Evolutionary conservation across 2,888 invertebrate species (phyloP).

Genomic region (Vanessa cardui): DNA sequence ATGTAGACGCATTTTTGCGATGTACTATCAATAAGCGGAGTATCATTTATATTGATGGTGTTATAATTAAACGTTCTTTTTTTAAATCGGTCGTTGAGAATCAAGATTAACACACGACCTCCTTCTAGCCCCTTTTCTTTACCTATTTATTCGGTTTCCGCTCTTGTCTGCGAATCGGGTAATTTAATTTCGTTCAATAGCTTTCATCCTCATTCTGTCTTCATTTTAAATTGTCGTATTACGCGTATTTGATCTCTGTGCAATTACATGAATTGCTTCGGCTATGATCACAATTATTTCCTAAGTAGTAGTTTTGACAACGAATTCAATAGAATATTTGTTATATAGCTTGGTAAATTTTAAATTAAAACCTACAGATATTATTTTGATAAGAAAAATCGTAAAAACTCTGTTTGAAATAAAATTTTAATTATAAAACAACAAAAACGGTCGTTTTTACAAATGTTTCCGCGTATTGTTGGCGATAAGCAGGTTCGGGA

Average conservation of each 20-base stretch:
- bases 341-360: no score
- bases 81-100: slow-evolving; percentile 18
- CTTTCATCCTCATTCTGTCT: slow-evolving; percentile 32
- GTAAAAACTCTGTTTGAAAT: neutral
- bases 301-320: no score
- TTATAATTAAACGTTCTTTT: neutral
- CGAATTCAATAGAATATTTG: no score
- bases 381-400: no score
- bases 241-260: slow-evolving; percentile 13
- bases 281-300: neutral
- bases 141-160: slow-evolving; percentile 35
- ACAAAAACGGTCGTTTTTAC: neutral
- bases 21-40: slow-evolving; percentile 39
- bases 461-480: slow-evolving; percentile 18
- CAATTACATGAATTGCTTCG: slow-evolving; percentile 1
- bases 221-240: slow-evolving; percentile 27
- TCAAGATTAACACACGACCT: slow-evolving; percentile 28
- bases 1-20: slow-evolving; percentile 35
- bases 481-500: slow-evolving; percentile 26
- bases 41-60: slow-evolving; percentile 18
- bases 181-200: slow-evolving; percentile 36
- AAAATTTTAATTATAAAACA: neutral
- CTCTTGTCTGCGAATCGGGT: slow-evolving; percentile 29
- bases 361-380: no score
- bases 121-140: slow-evolving; percentile 29